Conservation (phyloP, 2,113 vertebrate genomes). For the Pardalotus punctatus region DNA sequence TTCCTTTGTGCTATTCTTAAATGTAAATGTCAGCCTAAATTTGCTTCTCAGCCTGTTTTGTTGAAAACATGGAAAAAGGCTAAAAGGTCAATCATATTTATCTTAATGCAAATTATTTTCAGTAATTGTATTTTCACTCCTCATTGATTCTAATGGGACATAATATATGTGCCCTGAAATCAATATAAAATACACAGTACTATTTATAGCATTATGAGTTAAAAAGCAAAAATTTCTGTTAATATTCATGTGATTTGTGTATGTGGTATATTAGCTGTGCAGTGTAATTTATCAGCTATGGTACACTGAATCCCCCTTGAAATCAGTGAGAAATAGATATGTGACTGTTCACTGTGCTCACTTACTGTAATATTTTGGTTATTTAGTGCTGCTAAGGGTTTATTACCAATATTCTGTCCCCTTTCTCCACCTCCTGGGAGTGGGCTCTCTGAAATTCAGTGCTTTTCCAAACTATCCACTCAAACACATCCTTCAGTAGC, state of each 20-base stretch:
- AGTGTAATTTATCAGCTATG: constrained; percentile 8
- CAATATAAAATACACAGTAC: constrained; percentile 20
- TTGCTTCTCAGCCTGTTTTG: neutral
- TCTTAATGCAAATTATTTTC: constrained; percentile 52
- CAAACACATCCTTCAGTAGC: neutral
- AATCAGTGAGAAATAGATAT: constrained; percentile 19
- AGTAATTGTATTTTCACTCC: constrained; percentile 33
- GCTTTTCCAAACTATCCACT: neutral
- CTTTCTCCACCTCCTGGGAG: neutral
- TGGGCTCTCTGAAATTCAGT: neutral
- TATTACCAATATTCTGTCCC: neutral
- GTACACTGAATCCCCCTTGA: constrained; percentile 5
- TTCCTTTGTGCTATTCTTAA: neutral
- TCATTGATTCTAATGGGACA: constrained; percentile 34
- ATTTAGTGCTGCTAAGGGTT: constrained; percentile 14
- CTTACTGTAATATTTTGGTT: neutral
- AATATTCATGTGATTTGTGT: neutral
- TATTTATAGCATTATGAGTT: neutral
- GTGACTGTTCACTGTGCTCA: neutral
- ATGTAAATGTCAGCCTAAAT: neutral
- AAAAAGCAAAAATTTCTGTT: neutral
- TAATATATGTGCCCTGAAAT: neutral
- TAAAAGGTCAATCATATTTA: constrained; percentile 31
- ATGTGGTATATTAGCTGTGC: neutral
- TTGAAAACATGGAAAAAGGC: neutral